These are phyloP conservation scores for Synergus itoensis DNA, from an alignment of 2,888 invertebrate species.

Conservation along the genomic window DNA sequence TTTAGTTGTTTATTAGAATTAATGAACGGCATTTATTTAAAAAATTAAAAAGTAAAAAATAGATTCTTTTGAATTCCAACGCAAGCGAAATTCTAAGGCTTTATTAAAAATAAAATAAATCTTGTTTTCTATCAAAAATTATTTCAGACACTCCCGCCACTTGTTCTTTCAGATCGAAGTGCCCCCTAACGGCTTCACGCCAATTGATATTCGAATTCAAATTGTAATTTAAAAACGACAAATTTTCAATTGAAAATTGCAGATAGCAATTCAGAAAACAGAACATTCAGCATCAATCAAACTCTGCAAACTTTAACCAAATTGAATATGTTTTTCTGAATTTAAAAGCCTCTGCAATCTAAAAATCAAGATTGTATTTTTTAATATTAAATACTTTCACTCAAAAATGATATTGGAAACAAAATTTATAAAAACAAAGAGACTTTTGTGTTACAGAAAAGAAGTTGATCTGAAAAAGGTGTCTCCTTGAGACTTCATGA, in stretches of 20 bases:
- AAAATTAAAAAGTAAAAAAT: too few relatives aligned
- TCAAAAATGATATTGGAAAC: neutral
- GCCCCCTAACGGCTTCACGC: neutral
- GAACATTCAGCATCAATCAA: too few relatives aligned
- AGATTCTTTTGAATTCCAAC: too few relatives aligned
- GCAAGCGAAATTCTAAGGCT: too few relatives aligned
- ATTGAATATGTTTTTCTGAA: too few relatives aligned
- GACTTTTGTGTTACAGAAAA: slow-evolving; percentile 5
- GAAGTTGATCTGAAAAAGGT: slow-evolving; percentile 25
- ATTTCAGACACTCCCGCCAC: neutral
- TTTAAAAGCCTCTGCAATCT: too few relatives aligned
- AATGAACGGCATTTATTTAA: too few relatives aligned
- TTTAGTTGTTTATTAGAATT: too few relatives aligned
- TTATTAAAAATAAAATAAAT: too few relatives aligned
- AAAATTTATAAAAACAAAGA: neutral
- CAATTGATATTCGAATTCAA: neutral
- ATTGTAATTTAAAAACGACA: neutral
- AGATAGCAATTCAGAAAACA: neutral
- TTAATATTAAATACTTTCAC: too few relatives aligned
- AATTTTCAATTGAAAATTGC: neutral
- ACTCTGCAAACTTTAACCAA: too few relatives aligned
- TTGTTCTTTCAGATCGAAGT: neutral
- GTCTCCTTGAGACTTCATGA: slow-evolving; percentile 23
- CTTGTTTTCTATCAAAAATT: neutral
- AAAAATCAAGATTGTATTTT: too few relatives aligned